Conservation (phyloP, 1,140 invertebrate species). For the Drosophila bocqueti region DNA sequence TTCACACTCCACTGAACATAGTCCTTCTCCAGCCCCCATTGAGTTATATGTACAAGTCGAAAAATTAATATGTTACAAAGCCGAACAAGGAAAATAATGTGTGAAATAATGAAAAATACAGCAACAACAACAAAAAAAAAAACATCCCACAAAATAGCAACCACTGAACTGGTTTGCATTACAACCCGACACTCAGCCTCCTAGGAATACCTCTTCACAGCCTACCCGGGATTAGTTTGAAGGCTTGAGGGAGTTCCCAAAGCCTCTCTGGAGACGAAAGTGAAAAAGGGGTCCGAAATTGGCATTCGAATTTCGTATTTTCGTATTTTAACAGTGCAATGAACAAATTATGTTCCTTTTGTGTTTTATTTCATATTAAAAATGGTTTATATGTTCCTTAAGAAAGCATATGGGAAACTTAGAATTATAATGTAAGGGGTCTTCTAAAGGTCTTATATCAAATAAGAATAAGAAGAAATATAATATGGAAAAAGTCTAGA, state of each 20-base stretch:
- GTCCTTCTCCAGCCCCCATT: neutral
- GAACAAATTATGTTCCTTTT: slow-evolving; percentile 9
- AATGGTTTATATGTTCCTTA: neutral
- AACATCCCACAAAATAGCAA: slow-evolving; percentile 20
- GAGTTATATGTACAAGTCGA: neutral
- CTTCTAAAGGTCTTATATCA: neutral
- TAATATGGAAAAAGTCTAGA: neutral
- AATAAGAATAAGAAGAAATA: neutral
- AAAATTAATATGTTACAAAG: slow-evolving; percentile 17
- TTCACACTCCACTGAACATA: neutral
- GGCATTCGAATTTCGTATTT: slow-evolving; percentile 15
- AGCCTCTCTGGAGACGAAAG: slow-evolving; percentile 14
- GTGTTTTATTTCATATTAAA: neutral
- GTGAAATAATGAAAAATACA: slow-evolving; percentile 6
- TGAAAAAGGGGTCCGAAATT: neutral
- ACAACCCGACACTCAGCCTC: neutral
- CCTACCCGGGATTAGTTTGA: slow-evolving; percentile 14
- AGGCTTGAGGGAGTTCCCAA: slow-evolving; percentile 15
- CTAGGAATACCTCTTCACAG: neutral
- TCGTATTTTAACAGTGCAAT: neutral
- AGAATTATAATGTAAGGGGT: neutral
- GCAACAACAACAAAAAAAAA: neutral
- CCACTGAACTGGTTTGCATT: slow-evolving; percentile 29
- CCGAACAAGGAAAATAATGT: neutral
- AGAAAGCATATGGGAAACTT: neutral